Percentiles rank a stretch among this genome's conserved stretches.
These are phyloP conservation scores for Operophtera brumata DNA, from an alignment of 2,888 invertebrate genomes.

Conservation along the genomic window DNA sequence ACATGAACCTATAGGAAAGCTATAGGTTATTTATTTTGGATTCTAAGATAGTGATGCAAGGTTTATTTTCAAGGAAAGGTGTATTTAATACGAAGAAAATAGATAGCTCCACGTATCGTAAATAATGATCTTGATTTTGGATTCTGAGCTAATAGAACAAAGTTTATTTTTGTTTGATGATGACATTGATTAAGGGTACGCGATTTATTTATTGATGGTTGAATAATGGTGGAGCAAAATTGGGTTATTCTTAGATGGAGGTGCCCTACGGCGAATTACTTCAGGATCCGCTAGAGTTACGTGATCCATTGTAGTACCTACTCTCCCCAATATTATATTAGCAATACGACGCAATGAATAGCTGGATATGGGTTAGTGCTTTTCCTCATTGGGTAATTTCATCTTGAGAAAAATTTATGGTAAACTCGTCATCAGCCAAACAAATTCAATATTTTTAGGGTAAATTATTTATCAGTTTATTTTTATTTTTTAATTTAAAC, in stretches of 20 bases:
- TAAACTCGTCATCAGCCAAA: no score
- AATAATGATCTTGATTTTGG: neutral
- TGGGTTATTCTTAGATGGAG: slow-evolving; percentile 17
- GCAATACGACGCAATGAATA: no score
- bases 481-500: no score
- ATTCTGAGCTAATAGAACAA: neutral
- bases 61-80: slow-evolving; percentile 2
- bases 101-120: no score
- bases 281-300: neutral
- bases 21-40: neutral
- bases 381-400: no score
- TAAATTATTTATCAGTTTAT: no score
- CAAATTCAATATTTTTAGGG: no score
- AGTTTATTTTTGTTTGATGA: slow-evolving; percentile 4
- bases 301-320: no score
- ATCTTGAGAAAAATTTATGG: no score
- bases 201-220: slow-evolving; percentile 26
- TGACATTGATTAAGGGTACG: slow-evolving; percentile 16
- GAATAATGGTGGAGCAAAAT: slow-evolving; percentile 17
- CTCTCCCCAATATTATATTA: no score
- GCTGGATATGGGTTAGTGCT: no score
- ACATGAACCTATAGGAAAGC: neutral
- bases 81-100: no score
- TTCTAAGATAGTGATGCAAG: neutral
- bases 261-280: slow-evolving; percentile 3